Evolutionary conservation across 2,113 vertebrate species (phyloP).

Genomic region (Cyanocitta stelleri): DNA sequence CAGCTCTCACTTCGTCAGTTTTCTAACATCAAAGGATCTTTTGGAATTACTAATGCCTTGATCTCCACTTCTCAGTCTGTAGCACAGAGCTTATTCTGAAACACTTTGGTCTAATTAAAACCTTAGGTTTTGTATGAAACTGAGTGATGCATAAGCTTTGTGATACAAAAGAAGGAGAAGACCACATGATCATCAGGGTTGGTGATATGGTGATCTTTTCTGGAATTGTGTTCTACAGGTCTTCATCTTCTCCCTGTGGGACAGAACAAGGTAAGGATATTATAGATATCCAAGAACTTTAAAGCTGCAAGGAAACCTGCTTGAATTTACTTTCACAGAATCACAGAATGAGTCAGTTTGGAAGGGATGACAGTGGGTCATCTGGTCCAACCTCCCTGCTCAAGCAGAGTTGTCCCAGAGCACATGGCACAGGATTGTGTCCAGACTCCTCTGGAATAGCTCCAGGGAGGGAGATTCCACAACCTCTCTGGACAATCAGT

Average conservation of each 20-base stretch:
- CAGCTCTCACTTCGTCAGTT: constrained; percentile 36
- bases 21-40: constrained; percentile 31
- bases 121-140: neutral
- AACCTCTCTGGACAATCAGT: neutral
- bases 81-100: neutral
- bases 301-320: neutral
- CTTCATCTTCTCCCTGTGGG: neutral
- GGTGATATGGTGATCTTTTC: neutral
- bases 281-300: neutral
- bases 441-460: neutral
- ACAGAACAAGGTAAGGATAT: neutral
- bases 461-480: neutral
- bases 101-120: constrained; percentile 39
- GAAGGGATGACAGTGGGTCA: neutral
- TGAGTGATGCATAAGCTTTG: neutral
- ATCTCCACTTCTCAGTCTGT: constrained; percentile 25
- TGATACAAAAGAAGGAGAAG: neutral
- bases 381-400: neutral
- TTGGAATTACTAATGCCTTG: constrained; percentile 36
- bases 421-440: neutral
- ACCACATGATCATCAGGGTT: neutral
- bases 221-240: neutral
- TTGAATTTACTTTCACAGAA: neutral
- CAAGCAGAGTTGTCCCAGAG: neutral
- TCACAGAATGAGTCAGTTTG: neutral